phyloP scores from a whole-genome alignment of 2,797 vertebrate genomes.

The Mionectes olivaceus region DNA sequence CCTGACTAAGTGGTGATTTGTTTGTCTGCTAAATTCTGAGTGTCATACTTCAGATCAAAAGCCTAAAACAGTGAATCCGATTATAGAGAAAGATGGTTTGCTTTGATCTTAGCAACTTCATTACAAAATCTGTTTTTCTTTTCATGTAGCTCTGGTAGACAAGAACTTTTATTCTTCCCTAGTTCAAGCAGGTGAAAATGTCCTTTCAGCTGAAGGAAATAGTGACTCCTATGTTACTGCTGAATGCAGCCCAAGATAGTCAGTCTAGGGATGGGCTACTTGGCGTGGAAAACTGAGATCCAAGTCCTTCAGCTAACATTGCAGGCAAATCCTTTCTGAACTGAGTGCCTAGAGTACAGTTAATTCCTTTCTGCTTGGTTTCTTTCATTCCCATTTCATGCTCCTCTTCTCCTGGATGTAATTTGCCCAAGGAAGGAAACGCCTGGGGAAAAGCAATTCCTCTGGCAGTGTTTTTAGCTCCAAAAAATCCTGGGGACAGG shows the following conservation, averaged over 20 bases:
- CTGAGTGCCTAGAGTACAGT: not conserved
- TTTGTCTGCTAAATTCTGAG: not conserved
- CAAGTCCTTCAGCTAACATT: not conserved
- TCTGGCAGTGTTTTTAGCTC: not conserved
- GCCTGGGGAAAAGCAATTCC: not conserved
- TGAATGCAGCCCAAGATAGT: not conserved
- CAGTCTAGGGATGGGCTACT: slow-evolving; percentile 40
- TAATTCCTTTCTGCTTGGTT: slow-evolving; percentile 31
- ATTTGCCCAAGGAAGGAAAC: not conserved
- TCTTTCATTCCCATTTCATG: slow-evolving; percentile 17
- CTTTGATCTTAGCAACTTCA: slow-evolving; percentile 58
- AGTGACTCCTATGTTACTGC: not conserved
- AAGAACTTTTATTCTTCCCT: slow-evolving; percentile 18
- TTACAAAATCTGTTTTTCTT: slow-evolving; percentile 71
- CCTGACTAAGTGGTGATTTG: not conserved
- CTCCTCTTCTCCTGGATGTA: slow-evolving; percentile 4
- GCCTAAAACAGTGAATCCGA: not conserved
- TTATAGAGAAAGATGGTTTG: slow-evolving; percentile 3
- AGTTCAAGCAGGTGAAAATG: slow-evolving; percentile 39
- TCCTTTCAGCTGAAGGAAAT: slow-evolving; percentile 18
- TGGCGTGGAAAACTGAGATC: not conserved
- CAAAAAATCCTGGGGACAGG: not conserved
- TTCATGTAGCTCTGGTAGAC: not conserved
- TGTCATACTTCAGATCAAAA: not conserved
- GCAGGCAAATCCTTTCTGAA: slow-evolving; percentile 5